phyloP scores from a whole-genome alignment of 2,797 vertebrate species.

The Silurus lanzhouensis region DNA sequence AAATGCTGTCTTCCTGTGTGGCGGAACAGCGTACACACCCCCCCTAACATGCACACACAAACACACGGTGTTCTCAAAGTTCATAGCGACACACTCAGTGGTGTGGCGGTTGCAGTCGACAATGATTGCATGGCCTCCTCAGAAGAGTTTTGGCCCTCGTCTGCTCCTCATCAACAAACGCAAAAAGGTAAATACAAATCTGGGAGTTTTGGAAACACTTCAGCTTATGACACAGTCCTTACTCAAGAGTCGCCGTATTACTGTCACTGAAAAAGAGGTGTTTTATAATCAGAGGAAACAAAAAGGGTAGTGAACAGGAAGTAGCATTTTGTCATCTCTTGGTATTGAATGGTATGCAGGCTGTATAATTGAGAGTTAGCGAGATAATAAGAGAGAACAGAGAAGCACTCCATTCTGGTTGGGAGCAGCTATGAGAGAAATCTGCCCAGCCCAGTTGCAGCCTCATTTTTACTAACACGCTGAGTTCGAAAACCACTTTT shows the following conservation, averaged over 20 bases:
- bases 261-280: slow-evolving; percentile 17
- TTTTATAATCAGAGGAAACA: slow-evolving; percentile 70
- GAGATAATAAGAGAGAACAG: slow-evolving; percentile 19
- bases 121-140: slow-evolving; percentile 61
- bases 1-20: slow-evolving; percentile 57
- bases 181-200: slow-evolving; percentile 65
- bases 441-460: slow-evolving; percentile 10
- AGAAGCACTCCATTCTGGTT: slow-evolving; percentile 24
- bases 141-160: slow-evolving; percentile 58
- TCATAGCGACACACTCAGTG: slow-evolving; percentile 37
- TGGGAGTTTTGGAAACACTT: slow-evolving; percentile 61
- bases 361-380: slow-evolving; percentile 22
- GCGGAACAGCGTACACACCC: slow-evolving; percentile 52
- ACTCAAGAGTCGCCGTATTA: slow-evolving; percentile 10
- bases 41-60: slow-evolving; percentile 10
- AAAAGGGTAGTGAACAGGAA: slow-evolving; percentile 47
- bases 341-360: slow-evolving; percentile 21
- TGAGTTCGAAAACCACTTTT: slow-evolving; percentile 42
- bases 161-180: slow-evolving; percentile 58
- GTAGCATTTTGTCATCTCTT: slow-evolving; percentile 61
- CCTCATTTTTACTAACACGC: slow-evolving; percentile 26
- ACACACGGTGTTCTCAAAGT: slow-evolving; percentile 50
- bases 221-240: slow-evolving; percentile 29
- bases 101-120: slow-evolving; percentile 48
- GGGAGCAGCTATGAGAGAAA: slow-evolving; percentile 23